Percentiles rank a stretch among this genome's conserved stretches.
Evolutionary conservation across 2,797 vertebrate genomes (phyloP).

Genomic region (Sternotherus odoratus): DNA sequence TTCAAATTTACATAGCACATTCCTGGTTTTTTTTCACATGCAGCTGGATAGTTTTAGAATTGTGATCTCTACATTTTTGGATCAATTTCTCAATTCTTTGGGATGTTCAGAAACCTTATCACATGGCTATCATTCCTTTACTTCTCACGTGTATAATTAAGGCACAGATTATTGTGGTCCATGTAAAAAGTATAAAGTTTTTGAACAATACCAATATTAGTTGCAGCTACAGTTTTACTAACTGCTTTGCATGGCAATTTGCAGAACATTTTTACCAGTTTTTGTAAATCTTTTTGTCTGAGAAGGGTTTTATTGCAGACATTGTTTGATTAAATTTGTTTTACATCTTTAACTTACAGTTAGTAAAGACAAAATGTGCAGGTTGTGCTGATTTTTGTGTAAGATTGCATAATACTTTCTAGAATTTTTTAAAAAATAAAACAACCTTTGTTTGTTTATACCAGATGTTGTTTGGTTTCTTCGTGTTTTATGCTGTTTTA

Average conservation of each 20-base stretch:
- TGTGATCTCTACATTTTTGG: not conserved
- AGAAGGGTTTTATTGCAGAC: not conserved
- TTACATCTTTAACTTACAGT: not conserved
- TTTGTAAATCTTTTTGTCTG: not conserved
- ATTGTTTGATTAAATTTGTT: not conserved
- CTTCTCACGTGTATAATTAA: not conserved
- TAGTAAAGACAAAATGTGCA: not conserved
- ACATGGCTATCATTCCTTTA: not conserved
- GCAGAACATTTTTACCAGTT: not conserved
- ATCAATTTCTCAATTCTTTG: not conserved
- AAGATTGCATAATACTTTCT: not conserved
- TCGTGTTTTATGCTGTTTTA: not conserved
- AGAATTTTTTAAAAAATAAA: not conserved
- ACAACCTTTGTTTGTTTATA: not conserved
- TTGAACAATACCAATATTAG: not conserved
- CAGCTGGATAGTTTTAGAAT: not conserved
- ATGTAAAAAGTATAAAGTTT: not conserved
- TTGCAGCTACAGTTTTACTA: not conserved
- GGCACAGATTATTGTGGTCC: not conserved
- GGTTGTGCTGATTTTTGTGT: not conserved
- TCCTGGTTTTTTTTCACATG: not conserved
- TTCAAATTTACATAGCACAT: constrained; percentile 37
- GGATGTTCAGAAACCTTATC: not conserved
- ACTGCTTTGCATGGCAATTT: not conserved
- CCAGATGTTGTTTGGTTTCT: not conserved